Evolutionary conservation across 2,888 invertebrate genomes (phyloP).

Genomic region (Mesochorus sp.): DNA sequence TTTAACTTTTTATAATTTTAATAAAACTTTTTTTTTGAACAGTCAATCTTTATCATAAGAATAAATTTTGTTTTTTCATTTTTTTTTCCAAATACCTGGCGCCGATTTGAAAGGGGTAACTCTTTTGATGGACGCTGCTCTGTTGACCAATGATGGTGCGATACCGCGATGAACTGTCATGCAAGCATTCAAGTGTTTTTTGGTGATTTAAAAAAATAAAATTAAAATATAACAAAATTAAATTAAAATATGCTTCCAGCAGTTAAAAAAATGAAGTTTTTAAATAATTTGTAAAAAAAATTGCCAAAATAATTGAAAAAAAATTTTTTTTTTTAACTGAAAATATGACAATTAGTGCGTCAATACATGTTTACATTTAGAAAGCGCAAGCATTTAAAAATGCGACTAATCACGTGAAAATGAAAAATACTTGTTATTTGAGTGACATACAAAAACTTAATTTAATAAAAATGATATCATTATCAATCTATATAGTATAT

Average conservation of each 20-base stretch:
- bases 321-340: too few relatives aligned
- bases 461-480: too few relatives aligned
- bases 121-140: constrained; percentile 75
- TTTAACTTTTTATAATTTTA: background rate
- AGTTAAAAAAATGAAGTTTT: too few relatives aligned
- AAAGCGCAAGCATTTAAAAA: constrained; percentile 27
- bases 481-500: too few relatives aligned
- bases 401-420: background rate
- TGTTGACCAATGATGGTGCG: constrained; percentile 69
- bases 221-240: constrained; percentile 22
- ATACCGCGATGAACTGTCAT: constrained; percentile 78
- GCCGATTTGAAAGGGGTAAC: constrained; percentile 73
- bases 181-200: constrained; percentile 67
- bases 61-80: background rate
- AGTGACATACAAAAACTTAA: too few relatives aligned
- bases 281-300: background rate
- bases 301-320: too few relatives aligned
- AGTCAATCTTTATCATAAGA: background rate
- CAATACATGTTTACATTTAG: too few relatives aligned
- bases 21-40: background rate
- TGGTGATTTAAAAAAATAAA: constrained; percentile 34
- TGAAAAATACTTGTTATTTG: background rate
- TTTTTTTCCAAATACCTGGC: constrained; percentile 68
- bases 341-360: too few relatives aligned
- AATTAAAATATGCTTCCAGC: too few relatives aligned